phyloP scores from a whole-genome alignment of 2,888 invertebrate species.

The Argynnis bischoffii region DNA sequence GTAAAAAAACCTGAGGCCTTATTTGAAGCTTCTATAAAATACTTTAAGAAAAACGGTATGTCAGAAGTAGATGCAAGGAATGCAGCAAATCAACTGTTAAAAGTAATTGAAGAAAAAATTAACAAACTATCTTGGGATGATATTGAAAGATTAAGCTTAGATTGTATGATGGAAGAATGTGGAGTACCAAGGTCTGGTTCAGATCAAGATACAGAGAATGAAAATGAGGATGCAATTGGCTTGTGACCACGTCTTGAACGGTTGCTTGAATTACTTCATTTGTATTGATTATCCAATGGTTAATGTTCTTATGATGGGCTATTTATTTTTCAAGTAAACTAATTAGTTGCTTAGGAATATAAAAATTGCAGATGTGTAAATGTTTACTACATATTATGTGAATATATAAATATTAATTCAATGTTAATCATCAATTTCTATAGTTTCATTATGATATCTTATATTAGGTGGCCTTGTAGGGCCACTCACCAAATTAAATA shows the following conservation, averaged over 20 bases:
- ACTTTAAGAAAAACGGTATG: constrained; percentile 82
- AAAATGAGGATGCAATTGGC: constrained; percentile 51
- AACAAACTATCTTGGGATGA: constrained; percentile 83
- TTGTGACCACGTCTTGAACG: constrained; percentile 34
- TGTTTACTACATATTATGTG: too few relatives aligned
- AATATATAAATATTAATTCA: too few relatives aligned
- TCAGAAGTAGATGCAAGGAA: constrained; percentile 84
- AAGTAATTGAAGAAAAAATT: constrained; percentile 77
- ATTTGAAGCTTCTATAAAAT: constrained; percentile 80
- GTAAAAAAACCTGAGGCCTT: constrained; percentile 86
- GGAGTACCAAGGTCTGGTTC: constrained; percentile 36
- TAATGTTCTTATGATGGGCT: constrained; percentile 2
- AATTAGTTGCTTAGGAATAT: too few relatives aligned
- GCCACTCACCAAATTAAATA: too few relatives aligned
- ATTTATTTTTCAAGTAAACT: not conserved
- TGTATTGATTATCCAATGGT: constrained; percentile 1
- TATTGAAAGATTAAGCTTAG: constrained; percentile 68
- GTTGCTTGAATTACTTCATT: constrained; percentile 30
- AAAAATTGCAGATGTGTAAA: too few relatives aligned
- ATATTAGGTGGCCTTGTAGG: not conserved
- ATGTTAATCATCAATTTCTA: not conserved
- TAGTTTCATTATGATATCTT: not conserved
- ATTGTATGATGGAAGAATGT: constrained; percentile 38
- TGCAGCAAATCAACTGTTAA: constrained; percentile 83
- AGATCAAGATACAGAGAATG: constrained; percentile 51